A percentile compares a stretch with the other conserved stretches of the same genome.
These are phyloP conservation scores for Frankliniella fusca DNA, from an alignment of 2,888 invertebrate genomes.

Conservation along the genomic window DNA sequence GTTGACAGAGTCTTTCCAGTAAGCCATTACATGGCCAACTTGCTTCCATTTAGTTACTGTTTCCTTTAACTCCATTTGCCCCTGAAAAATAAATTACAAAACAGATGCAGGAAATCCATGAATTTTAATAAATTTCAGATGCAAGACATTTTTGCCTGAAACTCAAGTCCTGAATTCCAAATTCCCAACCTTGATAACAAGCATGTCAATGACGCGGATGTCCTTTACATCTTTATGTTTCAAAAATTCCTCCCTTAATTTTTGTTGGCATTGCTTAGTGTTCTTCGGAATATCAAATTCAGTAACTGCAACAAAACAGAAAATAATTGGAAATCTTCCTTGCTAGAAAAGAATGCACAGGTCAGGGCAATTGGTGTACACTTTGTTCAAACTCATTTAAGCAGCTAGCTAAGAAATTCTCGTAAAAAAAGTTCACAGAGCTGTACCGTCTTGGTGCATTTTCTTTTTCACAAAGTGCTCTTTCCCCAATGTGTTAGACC, in stretches of 20 bases:
- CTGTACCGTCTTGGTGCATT: no score
- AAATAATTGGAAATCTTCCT: no score
- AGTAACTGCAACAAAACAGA: conserved; percentile 59
- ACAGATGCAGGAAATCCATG: conserved; percentile 8
- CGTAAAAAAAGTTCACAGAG: not conserved
- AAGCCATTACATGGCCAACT: conserved; percentile 79
- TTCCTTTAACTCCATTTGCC: conserved; percentile 93
- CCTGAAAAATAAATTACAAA: conserved; percentile 55
- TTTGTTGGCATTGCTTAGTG: conserved; percentile 62
- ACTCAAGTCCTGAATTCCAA: conserved; percentile 29
- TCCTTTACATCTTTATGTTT: conserved; percentile 76
- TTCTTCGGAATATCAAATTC: conserved; percentile 79
- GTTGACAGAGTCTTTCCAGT: conserved; percentile 78
- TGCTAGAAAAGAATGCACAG: not conserved
- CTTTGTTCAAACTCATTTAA: not conserved
- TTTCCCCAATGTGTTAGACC: no score
- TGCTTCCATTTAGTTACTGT: conserved; percentile 83
- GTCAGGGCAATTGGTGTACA: not conserved
- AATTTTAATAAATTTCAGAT: conserved; percentile 27
- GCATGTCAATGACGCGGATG: conserved; percentile 83
- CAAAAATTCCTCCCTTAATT: conserved; percentile 72
- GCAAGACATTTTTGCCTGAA: conserved; percentile 27
- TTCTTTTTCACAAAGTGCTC: no score
- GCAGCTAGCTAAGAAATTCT: conserved; percentile 27
- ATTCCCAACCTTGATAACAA: conserved; percentile 76